A percentile compares a stretch with the other conserved stretches of the same genome.
Evolutionary conservation across 1,140 invertebrate genomes (phyloP).

Genomic region (Subanguina moxae): DNA sequence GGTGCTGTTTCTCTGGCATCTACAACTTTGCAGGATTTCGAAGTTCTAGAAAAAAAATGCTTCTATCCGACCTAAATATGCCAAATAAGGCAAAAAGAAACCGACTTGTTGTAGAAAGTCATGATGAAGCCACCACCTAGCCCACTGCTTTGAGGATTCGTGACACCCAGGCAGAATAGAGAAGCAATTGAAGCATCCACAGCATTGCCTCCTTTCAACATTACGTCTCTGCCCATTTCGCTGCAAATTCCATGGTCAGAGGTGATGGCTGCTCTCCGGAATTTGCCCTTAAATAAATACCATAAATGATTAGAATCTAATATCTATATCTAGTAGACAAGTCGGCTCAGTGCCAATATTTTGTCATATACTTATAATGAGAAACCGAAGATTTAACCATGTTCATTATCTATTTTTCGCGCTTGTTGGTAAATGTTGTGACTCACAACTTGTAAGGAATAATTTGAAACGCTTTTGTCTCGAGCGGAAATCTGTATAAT

Average conservation of each 20-base stretch:
- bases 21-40: slow-evolving; percentile 61
- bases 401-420: too few species aligned
- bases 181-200: slow-evolving; percentile 79
- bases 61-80: too few species aligned
- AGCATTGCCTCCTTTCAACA: slow-evolving; percentile 75
- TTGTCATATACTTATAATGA: too few species aligned
- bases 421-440: too few species aligned
- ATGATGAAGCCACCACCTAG: slow-evolving; percentile 80
- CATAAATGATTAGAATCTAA: too few species aligned
- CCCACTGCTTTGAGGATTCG: slow-evolving; percentile 77
- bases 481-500: too few species aligned
- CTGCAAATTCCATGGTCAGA: slow-evolving; percentile 57
- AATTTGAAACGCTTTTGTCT: too few species aligned
- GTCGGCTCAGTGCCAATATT: too few species aligned
- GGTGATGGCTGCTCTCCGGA: slow-evolving; percentile 53
- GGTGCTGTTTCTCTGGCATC: slow-evolving; percentile 80
- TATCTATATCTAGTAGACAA: too few species aligned
- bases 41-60: slow-evolving; percentile 33
- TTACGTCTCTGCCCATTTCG: slow-evolving; percentile 66
- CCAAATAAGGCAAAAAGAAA: too few species aligned
- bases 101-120: slow-evolving; percentile 70
- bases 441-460: too few species aligned
- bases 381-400: too few species aligned
- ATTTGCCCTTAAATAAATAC: slow-evolving; percentile 24
- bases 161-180: slow-evolving; percentile 78